A percentile compares a stretch with the other conserved stretches of the same genome.
Evolutionary conservation across 2,113 vertebrate species (phyloP).

Genomic region (Pandion haliaetus): DNA sequence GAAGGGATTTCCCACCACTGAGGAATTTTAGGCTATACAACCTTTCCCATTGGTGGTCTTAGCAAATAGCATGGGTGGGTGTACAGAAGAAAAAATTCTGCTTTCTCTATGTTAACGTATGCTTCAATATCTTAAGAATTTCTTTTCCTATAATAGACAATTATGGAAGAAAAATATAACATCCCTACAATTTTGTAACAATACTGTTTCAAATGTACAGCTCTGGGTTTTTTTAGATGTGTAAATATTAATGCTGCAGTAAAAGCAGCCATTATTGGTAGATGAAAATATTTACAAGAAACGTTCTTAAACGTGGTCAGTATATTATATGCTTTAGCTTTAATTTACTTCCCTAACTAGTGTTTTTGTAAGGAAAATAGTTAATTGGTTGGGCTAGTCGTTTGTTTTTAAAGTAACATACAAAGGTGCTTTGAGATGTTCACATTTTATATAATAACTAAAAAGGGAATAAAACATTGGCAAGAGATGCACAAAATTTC

Average conservation of each 20-base stretch:
- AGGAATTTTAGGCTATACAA: not conserved
- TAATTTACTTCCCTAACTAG: not conserved
- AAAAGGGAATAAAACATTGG: slow-evolving; percentile 41
- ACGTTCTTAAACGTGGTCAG: not conserved
- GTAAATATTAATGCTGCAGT: not conserved
- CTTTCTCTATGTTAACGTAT: not conserved
- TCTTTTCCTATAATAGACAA: not conserved
- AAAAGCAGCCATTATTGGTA: not conserved
- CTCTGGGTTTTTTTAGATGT: not conserved
- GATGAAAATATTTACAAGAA: not conserved
- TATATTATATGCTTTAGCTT: not conserved
- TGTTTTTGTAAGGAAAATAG: not conserved
- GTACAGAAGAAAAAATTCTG: not conserved
- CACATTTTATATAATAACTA: not conserved
- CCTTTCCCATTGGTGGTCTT: not conserved
- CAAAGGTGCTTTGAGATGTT: not conserved
- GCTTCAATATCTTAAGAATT: not conserved
- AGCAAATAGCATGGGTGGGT: not conserved
- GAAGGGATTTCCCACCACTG: not conserved
- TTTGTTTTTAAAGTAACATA: not conserved
- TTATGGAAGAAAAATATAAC: not conserved
- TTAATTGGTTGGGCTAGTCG: not conserved
- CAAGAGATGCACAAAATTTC: not conserved
- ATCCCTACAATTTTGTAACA: not conserved
- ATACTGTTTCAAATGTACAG: not conserved